These are phyloP conservation scores for Spisula subtruncata DNA, from an alignment of 2,888 invertebrate genomes.

Conservation along the genomic window DNA sequence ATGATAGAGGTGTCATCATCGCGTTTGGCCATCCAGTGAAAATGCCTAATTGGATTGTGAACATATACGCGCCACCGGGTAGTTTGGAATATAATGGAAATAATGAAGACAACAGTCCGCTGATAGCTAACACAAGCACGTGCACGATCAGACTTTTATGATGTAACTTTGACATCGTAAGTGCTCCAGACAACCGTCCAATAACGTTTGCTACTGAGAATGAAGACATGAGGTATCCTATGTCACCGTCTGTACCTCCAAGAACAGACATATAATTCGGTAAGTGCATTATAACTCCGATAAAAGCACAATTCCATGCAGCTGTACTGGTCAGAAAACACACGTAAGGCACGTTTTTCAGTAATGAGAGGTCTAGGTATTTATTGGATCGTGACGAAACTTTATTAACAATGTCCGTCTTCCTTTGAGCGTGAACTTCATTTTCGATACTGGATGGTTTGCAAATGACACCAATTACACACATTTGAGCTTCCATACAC, in stretches of 20 bases:
- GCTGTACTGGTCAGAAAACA: constrained; percentile 59
- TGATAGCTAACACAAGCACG: constrained; percentile 40
- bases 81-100: constrained; percentile 59
- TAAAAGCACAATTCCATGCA: constrained; percentile 49
- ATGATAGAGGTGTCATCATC: constrained; percentile 67
- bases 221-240: constrained; percentile 56
- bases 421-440: constrained; percentile 37
- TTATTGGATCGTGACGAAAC: constrained; percentile 31
- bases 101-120: constrained; percentile 55
- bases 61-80: constrained; percentile 46
- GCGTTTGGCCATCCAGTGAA: constrained; percentile 67
- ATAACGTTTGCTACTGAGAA: constrained; percentile 59
- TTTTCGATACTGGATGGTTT: constrained; percentile 63
- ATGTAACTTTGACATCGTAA: constrained; percentile 47
- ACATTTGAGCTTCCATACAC: constrained; percentile 65
- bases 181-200: constrained; percentile 58
- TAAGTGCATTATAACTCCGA: constrained; percentile 57
- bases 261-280: constrained; percentile 62
- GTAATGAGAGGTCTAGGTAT: constrained; percentile 53
- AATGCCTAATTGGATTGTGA: constrained; percentile 63
- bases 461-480: constrained; percentile 68
- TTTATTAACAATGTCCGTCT: not conserved
- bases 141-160: constrained; percentile 50
- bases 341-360: constrained; percentile 54
- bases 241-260: constrained; percentile 51